phyloP scores from a whole-genome alignment of 1,140 invertebrate species.

The Atopsyche davidsoni region DNA sequence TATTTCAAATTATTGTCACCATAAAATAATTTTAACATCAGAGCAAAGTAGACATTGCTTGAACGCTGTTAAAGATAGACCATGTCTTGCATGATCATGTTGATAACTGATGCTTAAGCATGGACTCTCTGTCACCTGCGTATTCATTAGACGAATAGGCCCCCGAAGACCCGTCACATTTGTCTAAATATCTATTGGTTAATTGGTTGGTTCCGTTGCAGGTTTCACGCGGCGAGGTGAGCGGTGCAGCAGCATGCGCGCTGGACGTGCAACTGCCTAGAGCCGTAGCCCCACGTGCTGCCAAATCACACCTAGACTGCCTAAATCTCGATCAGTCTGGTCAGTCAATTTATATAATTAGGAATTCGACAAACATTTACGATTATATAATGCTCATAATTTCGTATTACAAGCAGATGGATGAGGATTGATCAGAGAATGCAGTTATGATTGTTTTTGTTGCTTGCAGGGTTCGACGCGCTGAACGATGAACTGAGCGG shows the following conservation, averaged over 20 bases:
- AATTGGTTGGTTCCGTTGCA: no score
- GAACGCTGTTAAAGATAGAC: no score
- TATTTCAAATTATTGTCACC: neutral
- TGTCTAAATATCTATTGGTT: no score
- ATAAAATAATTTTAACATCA: no score
- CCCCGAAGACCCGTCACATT: no score
- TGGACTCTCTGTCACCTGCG: no score
- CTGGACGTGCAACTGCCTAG: constrained; percentile 82
- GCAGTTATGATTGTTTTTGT: neutral
- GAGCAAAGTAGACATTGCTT: no score
- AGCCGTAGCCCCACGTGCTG: constrained; percentile 62
- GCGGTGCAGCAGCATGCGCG: constrained; percentile 84
- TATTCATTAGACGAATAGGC: no score
- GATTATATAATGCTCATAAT: neutral
- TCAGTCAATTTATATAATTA: no score
- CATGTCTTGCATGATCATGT: no score
- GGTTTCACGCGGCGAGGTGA: constrained; percentile 68
- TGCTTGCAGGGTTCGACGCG: constrained; percentile 41
- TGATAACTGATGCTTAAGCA: no score
- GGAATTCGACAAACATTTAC: no score
- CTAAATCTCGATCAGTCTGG: constrained; percentile 64
- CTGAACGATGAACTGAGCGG: constrained; percentile 46
- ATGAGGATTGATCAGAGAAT: neutral
- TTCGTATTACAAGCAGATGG: neutral
- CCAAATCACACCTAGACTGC: constrained; percentile 66